Percentiles rank a stretch among this genome's conserved stretches.
Conservation (phyloP, 2,888 invertebrate genomes). For the Zele albiditarsus region DNA sequence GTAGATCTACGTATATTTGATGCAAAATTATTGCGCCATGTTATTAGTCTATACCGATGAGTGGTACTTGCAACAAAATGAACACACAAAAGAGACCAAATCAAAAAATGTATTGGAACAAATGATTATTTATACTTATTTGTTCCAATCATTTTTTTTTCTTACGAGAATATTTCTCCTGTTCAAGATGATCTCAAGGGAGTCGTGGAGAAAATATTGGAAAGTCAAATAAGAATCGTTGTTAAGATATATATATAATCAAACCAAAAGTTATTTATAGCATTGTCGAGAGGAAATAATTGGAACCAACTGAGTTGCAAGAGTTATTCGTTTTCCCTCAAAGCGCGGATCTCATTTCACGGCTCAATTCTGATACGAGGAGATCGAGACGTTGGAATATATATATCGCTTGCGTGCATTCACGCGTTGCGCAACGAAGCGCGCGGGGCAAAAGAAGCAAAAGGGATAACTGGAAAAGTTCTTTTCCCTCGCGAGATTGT, state of each 20-base stretch:
- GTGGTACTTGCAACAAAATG: too few relatives aligned
- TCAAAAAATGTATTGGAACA: too few relatives aligned
- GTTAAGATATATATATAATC: neutral
- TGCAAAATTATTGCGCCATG: too few relatives aligned
- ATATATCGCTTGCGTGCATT: constrained; percentile 51
- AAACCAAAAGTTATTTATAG: neutral
- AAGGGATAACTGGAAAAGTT: constrained; percentile 71
- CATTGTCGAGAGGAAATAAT: constrained; percentile 68
- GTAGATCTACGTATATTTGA: too few relatives aligned
- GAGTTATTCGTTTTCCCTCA: constrained; percentile 7
- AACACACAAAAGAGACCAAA: too few relatives aligned
- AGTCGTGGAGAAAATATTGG: neutral
- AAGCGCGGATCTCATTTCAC: constrained; percentile 70
- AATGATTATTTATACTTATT: too few relatives aligned
- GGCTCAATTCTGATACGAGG: constrained; percentile 71
- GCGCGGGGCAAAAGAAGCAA: constrained; percentile 50
- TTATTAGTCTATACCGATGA: too few relatives aligned
- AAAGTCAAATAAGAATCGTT: neutral
- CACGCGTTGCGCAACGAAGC: constrained; percentile 42
- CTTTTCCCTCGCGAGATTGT: constrained; percentile 53
- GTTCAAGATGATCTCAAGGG: constrained; percentile 1
- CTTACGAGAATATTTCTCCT: neutral
- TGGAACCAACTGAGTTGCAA: constrained; percentile 64
- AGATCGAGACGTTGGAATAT: constrained; percentile 61
- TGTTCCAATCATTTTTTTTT: neutral